Percentiles rank a stretch among this genome's conserved stretches.
Conservation (phyloP, 2,888 invertebrate species). For the Agonum fuliginosum region DNA sequence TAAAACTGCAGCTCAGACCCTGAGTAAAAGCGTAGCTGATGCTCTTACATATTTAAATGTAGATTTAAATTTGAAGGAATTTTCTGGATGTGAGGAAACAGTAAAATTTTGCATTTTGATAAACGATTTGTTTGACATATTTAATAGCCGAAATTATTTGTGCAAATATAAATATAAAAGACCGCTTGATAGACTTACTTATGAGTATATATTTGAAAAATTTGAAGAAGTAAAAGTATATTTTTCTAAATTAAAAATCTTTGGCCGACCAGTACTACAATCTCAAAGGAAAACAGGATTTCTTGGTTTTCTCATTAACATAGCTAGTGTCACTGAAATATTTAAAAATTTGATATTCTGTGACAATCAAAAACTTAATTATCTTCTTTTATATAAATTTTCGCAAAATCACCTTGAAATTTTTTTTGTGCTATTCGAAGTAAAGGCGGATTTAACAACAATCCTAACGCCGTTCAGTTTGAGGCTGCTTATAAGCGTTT, state of each 20-base stretch:
- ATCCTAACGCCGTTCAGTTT: slow-evolving; percentile 1
- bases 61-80: slow-evolving; percentile 47
- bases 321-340: not conserved
- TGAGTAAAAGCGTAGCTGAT: slow-evolving; percentile 58
- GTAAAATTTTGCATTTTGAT: slow-evolving; percentile 54
- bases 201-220: not conserved
- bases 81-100: slow-evolving; percentile 51
- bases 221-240: not conserved
- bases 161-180: no score
- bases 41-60: slow-evolving; percentile 42
- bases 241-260: slow-evolving; percentile 1
- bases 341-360: not conserved
- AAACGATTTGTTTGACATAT: slow-evolving; percentile 57
- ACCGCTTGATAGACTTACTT: not conserved
- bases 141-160: slow-evolving; percentile 50
- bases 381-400: slow-evolving; percentile 1
- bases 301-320: slow-evolving; percentile 6
- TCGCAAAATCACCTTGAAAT: not conserved
- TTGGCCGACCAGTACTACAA: not conserved
- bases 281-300: not conserved
- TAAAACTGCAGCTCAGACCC: slow-evolving; percentile 40
- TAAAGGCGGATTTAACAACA: slow-evolving; percentile 15
- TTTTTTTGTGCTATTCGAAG: slow-evolving; percentile 8
- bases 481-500: slow-evolving; percentile 1
- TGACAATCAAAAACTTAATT: not conserved